Evolutionary conservation across 2,888 invertebrate species (phyloP), one percentile per base, ranked within the genome.

Genomic region (Pseudanteris insignis): DNA sequence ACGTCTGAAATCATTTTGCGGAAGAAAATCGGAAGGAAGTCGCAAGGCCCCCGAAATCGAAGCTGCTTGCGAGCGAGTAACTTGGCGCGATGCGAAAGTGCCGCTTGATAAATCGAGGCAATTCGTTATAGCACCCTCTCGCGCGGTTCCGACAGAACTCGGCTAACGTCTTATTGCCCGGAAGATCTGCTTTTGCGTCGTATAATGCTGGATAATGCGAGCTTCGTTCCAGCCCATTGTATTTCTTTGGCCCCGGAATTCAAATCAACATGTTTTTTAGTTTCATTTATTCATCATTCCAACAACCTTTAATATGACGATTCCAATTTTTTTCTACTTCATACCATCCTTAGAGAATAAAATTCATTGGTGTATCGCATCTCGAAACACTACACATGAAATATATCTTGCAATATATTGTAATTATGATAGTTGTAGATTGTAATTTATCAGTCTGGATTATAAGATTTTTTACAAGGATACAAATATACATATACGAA

Each of bases 111-210:
- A 57, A 57, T 57, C 48, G 57, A 24, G 36, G 57, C 57, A 46
- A 59, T 59, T 59, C 51, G 51, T 59, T 59, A 51, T 25, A 28
- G 58, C 40, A 46, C 50, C 41, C 51, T 46, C 51, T 47, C 30
- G 26, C 29, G 13, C 51, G 51, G 46, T 59, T 51, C 46, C 46
- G 59, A 59, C 51, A 59, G 51, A 53, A 59, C 47, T 47, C 53
- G 47, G 43, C 51, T 47, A 59, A 59, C 53, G 53, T 46, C 51
- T 59, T 59, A 59, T 59, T 59, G 51, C 59, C 46, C 59, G 59
- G 59, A 59, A 59, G 59, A 59, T 51, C 59, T 51, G 59, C 51
- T 44, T 59, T 59, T 34, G 51, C 44, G 38, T 36, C 40, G 46
- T 46, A 51, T 53, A 53, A 59, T 51, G 34, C 46, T 18, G 46